Base-by-base conservation (phyloP, 2,888 invertebrate genomes). In the Drosophila nr. perissopoda region DNA sequence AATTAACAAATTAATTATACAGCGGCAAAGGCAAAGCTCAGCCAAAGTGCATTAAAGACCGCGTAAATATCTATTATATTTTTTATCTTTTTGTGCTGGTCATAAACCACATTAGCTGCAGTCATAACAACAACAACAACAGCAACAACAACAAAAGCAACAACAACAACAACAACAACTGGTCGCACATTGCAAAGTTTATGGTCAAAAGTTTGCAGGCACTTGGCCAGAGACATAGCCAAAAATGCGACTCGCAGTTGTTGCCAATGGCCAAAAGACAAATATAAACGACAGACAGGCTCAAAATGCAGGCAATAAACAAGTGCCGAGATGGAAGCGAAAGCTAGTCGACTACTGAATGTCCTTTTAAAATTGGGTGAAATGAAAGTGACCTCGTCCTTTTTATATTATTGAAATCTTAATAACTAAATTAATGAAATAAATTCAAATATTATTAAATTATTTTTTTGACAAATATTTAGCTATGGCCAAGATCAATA, bases 161-260 rank as follows among this genome's bases (percentile, higher is more conserved):
- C 21, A 21, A 21, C 21, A 21, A 21, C 21, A 21, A 21, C 21
- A 21, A 21, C 34, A 36, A 25, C 4, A 25, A 27, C 64, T 66
- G 2, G 34, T 49, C 68, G 56, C 59, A 56, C 70, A 54, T 25
- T 54, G 31, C 46, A 53, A 76, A 77, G 75, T 79, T 76, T 76
- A 82, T 86, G 82, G 82, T 77, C 79, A 81, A 77, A 75, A 68
- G 68, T 67, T 74, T 60, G 60, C 52, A 76, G 62, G 54, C 69
- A 76, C 68, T 76, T 71, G 82, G 70, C 74, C 81, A 82, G 74
- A 85, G 84, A 84, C 87, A 84, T 79, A 83, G 77, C 84, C 76
- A 84, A 81, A 77, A 71, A 62, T 68, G 68, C 65, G 51, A 64
- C 70, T 66, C 61, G 48, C 48, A 46, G 59, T 58, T 58, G 70